These are phyloP conservation scores for Xylota sylvarum DNA, from an alignment of 2,888 invertebrate genomes.

Conservation along the genomic window DNA sequence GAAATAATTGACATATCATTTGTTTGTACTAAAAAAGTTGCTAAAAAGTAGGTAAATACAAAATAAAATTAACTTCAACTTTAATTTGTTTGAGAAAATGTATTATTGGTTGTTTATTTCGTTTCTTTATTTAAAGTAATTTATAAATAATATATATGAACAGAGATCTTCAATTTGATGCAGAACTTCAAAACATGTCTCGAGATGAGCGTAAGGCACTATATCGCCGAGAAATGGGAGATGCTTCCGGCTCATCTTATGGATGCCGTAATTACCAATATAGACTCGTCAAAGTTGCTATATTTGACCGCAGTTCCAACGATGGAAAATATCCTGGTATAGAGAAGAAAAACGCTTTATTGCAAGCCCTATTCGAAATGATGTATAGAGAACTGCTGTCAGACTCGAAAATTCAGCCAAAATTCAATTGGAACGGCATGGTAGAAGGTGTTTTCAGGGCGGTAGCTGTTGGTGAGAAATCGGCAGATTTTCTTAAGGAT, in stretches of 20 bases:
- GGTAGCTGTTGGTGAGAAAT: constrained; percentile 5
- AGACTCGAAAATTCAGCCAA: constrained; percentile 19
- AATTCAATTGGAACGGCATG: background rate
- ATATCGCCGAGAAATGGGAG: no score
- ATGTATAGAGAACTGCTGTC: constrained; percentile 46
- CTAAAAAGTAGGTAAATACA: no score
- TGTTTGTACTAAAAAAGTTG: no score
- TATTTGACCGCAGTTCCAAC: background rate
- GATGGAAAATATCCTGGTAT: background rate
- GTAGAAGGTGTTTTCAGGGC: background rate
- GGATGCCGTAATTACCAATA: background rate
- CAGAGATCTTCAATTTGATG: no score
- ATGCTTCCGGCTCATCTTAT: background rate
- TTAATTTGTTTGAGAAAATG: no score
- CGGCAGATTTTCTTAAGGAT: constrained; percentile 27
- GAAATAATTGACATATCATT: no score
- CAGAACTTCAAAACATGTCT: no score
- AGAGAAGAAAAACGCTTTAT: background rate
- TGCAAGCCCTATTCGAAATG: constrained; percentile 13
- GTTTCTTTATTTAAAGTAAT: no score
- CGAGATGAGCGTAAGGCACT: no score
- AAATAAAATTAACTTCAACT: no score
- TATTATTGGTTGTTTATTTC: no score
- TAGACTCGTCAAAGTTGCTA: background rate
- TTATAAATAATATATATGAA: no score